phyloP scores from a whole-genome alignment of 2,113 vertebrate genomes.

The Ciconia maguari region DNA sequence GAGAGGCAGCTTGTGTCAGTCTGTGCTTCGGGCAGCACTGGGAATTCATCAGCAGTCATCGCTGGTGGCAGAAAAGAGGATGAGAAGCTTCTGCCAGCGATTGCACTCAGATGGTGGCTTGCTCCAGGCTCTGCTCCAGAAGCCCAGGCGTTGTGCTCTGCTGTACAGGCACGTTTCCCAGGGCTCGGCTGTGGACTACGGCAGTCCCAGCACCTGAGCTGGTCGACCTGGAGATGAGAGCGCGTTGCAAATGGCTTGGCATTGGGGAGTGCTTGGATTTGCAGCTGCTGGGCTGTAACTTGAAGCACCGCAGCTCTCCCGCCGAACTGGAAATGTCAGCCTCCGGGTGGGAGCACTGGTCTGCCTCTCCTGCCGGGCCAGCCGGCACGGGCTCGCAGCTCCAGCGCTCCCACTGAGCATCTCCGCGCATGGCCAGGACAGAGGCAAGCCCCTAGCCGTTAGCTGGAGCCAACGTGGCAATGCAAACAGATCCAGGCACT shows the following conservation, averaged over 20 bases:
- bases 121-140: background rate
- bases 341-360: background rate
- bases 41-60: background rate
- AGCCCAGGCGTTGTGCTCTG: background rate
- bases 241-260: rapidly evolving
- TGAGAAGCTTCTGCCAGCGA: background rate
- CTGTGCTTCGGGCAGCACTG: background rate
- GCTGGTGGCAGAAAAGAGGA: background rate
- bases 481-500: background rate
- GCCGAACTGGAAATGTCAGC: background rate
- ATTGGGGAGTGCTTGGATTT: rapidly evolving
- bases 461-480: background rate
- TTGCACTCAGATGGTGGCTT: background rate
- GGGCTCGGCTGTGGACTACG: rapidly evolving
- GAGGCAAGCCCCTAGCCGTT: background rate
- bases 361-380: background rate
- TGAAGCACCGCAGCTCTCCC: background rate
- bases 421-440: background rate
- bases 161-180: background rate
- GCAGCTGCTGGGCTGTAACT: background rate
- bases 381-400: background rate
- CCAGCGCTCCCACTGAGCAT: background rate
- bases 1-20: background rate
- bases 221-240: background rate
- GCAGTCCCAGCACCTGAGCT: background rate